Conservation (phyloP, 2,888 invertebrate species). For the Athalia rosae region DNA sequence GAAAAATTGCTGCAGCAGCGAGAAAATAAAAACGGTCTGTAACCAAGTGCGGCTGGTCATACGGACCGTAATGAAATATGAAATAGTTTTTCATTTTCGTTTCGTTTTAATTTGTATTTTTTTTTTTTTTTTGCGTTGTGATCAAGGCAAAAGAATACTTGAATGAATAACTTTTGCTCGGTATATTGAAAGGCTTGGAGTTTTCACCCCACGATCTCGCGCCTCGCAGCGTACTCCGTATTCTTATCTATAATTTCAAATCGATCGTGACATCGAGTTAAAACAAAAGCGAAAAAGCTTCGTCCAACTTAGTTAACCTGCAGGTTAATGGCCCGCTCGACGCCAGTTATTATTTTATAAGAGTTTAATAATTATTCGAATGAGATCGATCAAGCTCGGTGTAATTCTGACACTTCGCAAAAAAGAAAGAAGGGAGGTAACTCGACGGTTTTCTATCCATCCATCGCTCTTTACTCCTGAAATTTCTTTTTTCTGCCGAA, state of each 20-base stretch:
- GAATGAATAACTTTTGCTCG: no score
- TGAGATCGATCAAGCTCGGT: constrained; percentile 18
- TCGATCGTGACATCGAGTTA: not conserved
- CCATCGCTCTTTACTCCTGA: not conserved
- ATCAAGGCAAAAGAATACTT: no score
- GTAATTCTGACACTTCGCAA: not conserved
- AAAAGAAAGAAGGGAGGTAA: not conserved
- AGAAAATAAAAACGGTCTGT: no score
- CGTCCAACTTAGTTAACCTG: constrained; percentile 1
- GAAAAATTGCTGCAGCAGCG: no score
- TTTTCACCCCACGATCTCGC: no score
- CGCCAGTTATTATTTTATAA: not conserved
- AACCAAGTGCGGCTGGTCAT: no score
- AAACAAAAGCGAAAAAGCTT: not conserved
- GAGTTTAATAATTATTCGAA: constrained; percentile 24
- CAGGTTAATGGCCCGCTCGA: not conserved
- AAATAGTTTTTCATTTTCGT: no score
- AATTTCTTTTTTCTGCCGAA: not conserved
- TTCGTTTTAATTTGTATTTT: no score
- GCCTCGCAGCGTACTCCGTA: not conserved
- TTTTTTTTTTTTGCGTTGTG: no score
- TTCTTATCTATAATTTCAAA: not conserved
- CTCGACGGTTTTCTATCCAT: not conserved
- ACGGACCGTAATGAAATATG: no score
- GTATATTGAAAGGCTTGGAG: no score